A percentile compares a stretch with the other conserved stretches of the same genome.
phyloP scores from a whole-genome alignment of 2,797 vertebrate species.

The Lacerta viridis region DNA sequence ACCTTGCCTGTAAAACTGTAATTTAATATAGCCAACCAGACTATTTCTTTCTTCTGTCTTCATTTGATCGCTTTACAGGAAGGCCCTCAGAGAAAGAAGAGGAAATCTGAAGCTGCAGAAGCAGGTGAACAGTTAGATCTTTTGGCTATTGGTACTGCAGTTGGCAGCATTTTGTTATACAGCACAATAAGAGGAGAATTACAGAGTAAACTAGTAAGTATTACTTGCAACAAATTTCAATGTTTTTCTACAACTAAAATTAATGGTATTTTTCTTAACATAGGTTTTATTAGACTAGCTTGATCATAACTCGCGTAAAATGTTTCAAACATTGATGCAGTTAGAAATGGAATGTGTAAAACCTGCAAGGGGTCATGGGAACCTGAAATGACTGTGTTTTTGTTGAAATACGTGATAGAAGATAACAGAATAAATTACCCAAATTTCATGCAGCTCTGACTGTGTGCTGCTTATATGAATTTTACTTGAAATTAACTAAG shows the following conservation, averaged over 20 bases:
- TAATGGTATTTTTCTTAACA: not conserved
- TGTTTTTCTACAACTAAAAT: not conserved
- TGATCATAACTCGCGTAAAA: not conserved
- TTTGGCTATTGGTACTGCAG: conserved; percentile 95
- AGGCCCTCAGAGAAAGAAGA: conserved; percentile 95
- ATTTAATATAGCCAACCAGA: not conserved
- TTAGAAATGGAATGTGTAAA: not conserved
- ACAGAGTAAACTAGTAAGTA: conserved; percentile 94
- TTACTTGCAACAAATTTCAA: not conserved
- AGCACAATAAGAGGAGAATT: conserved; percentile 93
- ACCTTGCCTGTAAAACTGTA: not conserved
- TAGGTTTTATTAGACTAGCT: not conserved
- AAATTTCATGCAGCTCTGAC: not conserved
- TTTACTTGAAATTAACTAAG: not conserved
- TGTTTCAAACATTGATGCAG: not conserved
- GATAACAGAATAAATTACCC: not conserved
- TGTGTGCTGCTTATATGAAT: not conserved
- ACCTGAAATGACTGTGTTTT: not conserved
- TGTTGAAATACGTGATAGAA: not conserved
- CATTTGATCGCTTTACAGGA: conserved; percentile 82
- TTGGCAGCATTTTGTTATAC: conserved; percentile 96
- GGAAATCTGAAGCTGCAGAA: conserved; percentile 90
- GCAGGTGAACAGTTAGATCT: conserved; percentile 88
- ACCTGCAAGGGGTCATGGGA: not conserved
- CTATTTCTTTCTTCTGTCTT: not conserved